phyloP scores from a whole-genome alignment of 2,113 vertebrate genomes.

The Vireo altiloquus region DNA sequence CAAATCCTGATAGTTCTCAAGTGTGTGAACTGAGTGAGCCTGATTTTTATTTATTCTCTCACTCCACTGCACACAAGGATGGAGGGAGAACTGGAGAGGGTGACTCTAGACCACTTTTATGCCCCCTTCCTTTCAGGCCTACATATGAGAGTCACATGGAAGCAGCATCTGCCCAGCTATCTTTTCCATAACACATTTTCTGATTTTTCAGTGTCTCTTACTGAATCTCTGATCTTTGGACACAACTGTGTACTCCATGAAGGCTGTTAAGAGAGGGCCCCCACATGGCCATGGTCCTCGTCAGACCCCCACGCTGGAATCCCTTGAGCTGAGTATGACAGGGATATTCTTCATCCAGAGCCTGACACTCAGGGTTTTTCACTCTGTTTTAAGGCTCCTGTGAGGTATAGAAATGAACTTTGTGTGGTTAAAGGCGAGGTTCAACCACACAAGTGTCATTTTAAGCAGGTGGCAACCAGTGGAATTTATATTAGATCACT shows the following conservation, averaged over 20 bases:
- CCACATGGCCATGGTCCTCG: rapidly evolving
- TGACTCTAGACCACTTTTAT: background rate
- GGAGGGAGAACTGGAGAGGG: background rate
- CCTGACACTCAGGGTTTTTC: background rate
- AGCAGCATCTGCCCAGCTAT: background rate
- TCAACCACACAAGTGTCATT: background rate
- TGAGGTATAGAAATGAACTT: background rate
- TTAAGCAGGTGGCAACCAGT: background rate
- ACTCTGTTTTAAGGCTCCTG: background rate
- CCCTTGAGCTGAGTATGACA: background rate
- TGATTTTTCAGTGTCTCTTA: background rate
- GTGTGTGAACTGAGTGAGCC: background rate
- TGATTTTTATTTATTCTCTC: background rate
- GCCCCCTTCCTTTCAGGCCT: background rate
- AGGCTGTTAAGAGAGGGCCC: background rate
- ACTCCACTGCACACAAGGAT: background rate
- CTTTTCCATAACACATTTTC: background rate
- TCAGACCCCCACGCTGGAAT: rapidly evolving
- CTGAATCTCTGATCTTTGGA: background rate
- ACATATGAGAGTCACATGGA: background rate
- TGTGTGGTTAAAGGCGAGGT: background rate
- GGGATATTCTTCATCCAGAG: background rate
- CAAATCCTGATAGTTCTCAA: background rate
- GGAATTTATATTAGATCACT: background rate
- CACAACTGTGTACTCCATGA: background rate